Conservation (phyloP, 2,113 vertebrate species). For the Synchiropus splendidus region DNA sequence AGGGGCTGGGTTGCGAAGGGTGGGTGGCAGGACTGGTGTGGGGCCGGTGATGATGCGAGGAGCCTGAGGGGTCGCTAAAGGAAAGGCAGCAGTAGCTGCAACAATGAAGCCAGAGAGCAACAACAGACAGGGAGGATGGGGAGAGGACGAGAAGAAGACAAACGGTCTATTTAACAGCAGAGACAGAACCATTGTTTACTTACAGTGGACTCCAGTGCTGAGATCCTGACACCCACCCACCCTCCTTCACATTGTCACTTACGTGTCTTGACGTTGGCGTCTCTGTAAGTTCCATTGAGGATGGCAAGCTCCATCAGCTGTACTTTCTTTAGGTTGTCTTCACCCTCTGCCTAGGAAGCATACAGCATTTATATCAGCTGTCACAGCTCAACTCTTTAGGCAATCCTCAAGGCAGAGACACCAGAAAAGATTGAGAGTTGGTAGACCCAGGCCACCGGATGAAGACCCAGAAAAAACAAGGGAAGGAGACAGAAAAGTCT, state of each 20-base stretch:
- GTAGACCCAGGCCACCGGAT: too few relatives aligned
- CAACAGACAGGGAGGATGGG: conserved; percentile 27
- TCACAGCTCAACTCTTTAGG: background rate
- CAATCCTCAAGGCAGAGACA: too few relatives aligned
- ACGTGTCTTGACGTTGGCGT: conserved; percentile 98
- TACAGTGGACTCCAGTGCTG: conserved; percentile 53
- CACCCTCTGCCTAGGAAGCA: conserved; percentile 83
- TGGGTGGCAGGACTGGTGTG: conserved; percentile 82
- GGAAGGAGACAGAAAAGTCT: too few relatives aligned
- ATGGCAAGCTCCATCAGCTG: conserved; percentile 99
- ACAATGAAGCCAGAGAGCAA: conserved; percentile 5
- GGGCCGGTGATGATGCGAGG: conserved; percentile 93
- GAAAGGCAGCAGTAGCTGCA: conserved; percentile 83
- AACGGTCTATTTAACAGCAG: conserved; percentile 44
- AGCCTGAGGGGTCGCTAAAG: conserved; percentile 87
- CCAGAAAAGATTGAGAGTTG: too few relatives aligned
- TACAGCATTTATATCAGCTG: background rate
- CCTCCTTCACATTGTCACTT: conserved; percentile 66
- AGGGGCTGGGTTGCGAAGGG: conserved; percentile 82
- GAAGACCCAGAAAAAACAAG: too few relatives aligned
- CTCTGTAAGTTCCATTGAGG: conserved; percentile 97
- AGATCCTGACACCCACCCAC: conserved; percentile 38
- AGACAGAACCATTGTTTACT: conserved; percentile 48
- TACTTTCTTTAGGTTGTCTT: conserved; percentile 99
- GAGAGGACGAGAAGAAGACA: conserved; percentile 31